These are phyloP conservation scores for Ciconia maguari DNA, from an alignment of 2,113 vertebrate genomes.

Conservation along the genomic window DNA sequence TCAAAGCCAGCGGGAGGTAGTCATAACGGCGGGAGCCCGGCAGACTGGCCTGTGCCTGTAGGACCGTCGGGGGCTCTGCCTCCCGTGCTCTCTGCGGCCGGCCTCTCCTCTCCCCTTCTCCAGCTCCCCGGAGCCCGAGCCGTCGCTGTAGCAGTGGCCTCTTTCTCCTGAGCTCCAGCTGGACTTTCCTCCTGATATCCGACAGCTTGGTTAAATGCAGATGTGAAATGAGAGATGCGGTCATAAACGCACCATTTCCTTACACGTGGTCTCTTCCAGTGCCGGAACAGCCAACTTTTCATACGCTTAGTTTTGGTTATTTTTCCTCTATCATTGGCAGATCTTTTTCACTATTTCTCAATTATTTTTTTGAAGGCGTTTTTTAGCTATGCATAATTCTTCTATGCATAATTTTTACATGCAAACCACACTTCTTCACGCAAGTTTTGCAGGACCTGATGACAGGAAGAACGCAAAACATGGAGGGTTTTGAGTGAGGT, in stretches of 20 bases:
- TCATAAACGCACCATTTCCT: not conserved
- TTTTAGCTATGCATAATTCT: not conserved
- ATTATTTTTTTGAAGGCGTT: not conserved
- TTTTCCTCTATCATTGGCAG: not conserved
- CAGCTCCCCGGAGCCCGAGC: not conserved
- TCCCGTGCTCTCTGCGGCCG: not conserved
- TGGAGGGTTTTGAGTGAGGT: not conserved
- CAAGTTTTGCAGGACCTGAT: not conserved
- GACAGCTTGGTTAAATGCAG: not conserved
- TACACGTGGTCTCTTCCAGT: not conserved
- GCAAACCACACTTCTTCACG: not conserved
- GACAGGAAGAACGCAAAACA: not conserved
- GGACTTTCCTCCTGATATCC: not conserved
- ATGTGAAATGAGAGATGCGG: no score
- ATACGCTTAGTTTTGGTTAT: no score
- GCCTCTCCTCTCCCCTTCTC: not conserved
- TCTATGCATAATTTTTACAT: not conserved
- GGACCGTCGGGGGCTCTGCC: not conserved
- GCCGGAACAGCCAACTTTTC: not conserved
- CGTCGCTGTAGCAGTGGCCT: not conserved
- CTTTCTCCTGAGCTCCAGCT: not conserved
- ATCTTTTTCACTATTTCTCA: not conserved
- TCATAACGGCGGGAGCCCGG: accelerated
- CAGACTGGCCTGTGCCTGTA: not conserved
- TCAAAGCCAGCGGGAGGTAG: not conserved